Evolutionary conservation across 2,888 invertebrate species (phyloP), one percentile per base, ranked within the genome.

Genomic region (Lochmaea capreae): DNA sequence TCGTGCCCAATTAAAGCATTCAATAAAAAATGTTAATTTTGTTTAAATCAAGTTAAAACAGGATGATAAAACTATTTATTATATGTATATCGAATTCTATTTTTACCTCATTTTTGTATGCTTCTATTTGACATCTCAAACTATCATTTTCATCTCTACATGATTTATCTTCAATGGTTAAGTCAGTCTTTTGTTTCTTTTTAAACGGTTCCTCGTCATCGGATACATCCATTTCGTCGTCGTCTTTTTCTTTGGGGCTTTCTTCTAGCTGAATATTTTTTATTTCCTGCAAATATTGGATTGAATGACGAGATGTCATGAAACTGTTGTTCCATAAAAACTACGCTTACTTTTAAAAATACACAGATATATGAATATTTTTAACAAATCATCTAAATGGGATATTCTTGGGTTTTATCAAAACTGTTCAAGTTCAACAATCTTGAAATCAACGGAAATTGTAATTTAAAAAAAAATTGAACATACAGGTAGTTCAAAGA

Each of bases 211-310:
- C 91, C 77, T 94, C 94, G 58, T 91, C 92, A 84, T 95, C 95
- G 0, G 95, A 95, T 80, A 95, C 92, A 81, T 95, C 95, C 95
- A 95, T 95, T 87, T 95, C 95, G 81, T 94, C 95, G 82, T 95
- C 94, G 57, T 93, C 93, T 79, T 90, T 88, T 73, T 92, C 91
- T 81, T 89, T 90, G 49, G 91, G 82, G 76, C 89, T 77, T 52
- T 87, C 89, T 82, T 92, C 92, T 82, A 93, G 85, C 83, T 93
- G 92, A 46, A 91, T 88, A 73, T 90, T 90, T 85, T 92, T 92
- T 81, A 93, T 91, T 85, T 93, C 93, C 93, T 93, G 88, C 75
- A 86, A 84, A 79, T 39, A 70, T 46, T 18, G 43, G 16, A 46
- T 26, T 8, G 42, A 67, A 39, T 26, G 33, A 61, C 10, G 14